These are phyloP conservation scores for Podilymbus podiceps DNA, from an alignment of 2,113 vertebrate genomes.

Conservation along the genomic window DNA sequence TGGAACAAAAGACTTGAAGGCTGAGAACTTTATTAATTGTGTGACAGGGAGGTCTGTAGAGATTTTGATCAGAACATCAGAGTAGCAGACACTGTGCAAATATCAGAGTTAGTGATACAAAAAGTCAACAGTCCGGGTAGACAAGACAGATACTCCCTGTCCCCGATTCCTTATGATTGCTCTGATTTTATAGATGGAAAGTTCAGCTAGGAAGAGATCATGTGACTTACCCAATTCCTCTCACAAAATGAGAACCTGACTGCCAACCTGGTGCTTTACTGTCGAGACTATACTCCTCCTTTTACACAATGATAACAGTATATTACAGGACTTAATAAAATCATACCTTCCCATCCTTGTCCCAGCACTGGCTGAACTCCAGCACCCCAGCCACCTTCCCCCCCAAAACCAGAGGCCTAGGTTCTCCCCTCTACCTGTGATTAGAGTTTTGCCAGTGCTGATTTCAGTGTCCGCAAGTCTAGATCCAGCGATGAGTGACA, in stretches of 20 bases:
- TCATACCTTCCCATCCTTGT: rapidly evolving
- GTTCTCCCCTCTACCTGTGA: background rate
- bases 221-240: background rate
- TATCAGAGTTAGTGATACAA: background rate
- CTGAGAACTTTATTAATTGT: background rate
- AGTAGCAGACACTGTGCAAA: background rate
- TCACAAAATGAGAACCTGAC: background rate
- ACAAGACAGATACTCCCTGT: background rate
- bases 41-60: background rate
- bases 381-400: background rate
- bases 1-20: background rate
- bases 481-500: background rate
- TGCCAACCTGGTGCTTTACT: background rate
- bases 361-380: background rate
- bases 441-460: background rate
- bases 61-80: background rate
- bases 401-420: background rate
- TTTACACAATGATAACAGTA: background rate
- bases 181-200: background rate
- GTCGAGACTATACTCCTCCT: background rate
- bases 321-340: background rate
- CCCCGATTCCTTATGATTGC: background rate
- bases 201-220: background rate
- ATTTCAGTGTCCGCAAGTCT: background rate
- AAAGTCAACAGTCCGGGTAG: background rate